These are phyloP conservation scores for Ornithoptera alexandrae DNA, from an alignment of 2,888 invertebrate genomes.

Conservation along the genomic window DNA sequence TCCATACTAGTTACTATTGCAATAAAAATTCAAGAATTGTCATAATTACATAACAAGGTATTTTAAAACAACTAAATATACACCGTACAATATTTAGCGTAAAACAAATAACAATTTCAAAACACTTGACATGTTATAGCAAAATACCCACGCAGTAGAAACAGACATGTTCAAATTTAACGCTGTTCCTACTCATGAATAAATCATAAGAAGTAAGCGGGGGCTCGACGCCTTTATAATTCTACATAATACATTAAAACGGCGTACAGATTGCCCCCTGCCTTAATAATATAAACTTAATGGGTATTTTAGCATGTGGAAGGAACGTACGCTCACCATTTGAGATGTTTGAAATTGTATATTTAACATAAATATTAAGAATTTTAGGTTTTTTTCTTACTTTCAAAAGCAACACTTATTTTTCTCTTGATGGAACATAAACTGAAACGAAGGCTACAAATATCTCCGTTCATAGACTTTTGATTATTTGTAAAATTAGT, in stretches of 20 bases:
- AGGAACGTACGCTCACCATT: conserved; percentile 36
- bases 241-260: conserved; percentile 80
- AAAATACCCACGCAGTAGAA: conserved; percentile 54
- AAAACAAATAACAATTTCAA: conserved; percentile 68
- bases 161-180: conserved; percentile 74
- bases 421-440: too few species aligned
- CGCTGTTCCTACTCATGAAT: conserved; percentile 74
- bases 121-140: conserved; percentile 64
- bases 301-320: conserved; percentile 61
- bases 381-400: background rate
- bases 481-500: too few species aligned
- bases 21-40: too few species aligned
- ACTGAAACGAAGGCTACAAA: too few species aligned
- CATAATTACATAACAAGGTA: background rate
- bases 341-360: conserved; percentile 21
- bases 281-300: conserved; percentile 75
- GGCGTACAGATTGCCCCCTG: conserved; percentile 75
- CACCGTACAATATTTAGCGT: conserved; percentile 41
- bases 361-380: conserved; percentile 9
- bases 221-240: conserved; percentile 74
- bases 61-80: background rate
- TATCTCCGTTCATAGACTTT: too few species aligned
- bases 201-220: conserved; percentile 77
- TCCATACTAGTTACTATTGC: too few species aligned
- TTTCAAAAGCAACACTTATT: background rate